Evolutionary conservation across 1,140 invertebrate genomes (phyloP).

Genomic region (Oreohelix idahoensis): DNA sequence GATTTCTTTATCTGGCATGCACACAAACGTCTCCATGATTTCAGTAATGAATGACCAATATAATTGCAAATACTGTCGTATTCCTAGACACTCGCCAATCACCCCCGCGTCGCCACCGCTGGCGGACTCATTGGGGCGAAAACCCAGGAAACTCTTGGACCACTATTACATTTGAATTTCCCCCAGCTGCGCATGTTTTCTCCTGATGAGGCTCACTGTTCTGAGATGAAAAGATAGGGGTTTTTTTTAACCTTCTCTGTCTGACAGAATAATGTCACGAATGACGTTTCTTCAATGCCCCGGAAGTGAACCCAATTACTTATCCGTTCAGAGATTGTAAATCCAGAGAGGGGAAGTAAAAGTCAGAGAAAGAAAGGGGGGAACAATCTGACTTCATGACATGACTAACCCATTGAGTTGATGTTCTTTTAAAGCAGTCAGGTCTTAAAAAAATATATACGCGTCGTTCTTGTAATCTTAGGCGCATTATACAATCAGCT

Average conservation of each 20-base stretch:
- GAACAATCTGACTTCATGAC: background rate
- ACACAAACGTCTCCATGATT: slow-evolving; percentile 33
- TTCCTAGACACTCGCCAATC: background rate
- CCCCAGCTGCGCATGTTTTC: background rate
- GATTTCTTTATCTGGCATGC: slow-evolving; percentile 40
- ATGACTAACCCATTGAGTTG: background rate
- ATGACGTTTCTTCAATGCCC: slow-evolving; percentile 21
- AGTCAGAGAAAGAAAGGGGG: background rate
- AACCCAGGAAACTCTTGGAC: slow-evolving; percentile 16
- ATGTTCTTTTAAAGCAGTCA: background rate
- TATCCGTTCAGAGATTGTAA: background rate
- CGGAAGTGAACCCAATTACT: slow-evolving; percentile 34
- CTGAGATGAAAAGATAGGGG: too few relatives aligned
- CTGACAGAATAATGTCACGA: background rate
- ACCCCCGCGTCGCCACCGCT: background rate
- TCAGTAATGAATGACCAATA: slow-evolving; percentile 45
- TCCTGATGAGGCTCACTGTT: background rate
- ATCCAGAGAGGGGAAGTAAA: background rate
- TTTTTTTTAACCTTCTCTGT: background rate
- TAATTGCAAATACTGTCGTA: slow-evolving; percentile 49
- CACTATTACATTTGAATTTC: slow-evolving; percentile 32
- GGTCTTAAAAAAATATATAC: background rate
- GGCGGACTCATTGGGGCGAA: background rate
- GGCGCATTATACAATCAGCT: background rate
- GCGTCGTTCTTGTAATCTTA: background rate